Base-by-base conservation (phyloP, 1,140 invertebrate genomes). In the Drepana arcuata region DNA sequence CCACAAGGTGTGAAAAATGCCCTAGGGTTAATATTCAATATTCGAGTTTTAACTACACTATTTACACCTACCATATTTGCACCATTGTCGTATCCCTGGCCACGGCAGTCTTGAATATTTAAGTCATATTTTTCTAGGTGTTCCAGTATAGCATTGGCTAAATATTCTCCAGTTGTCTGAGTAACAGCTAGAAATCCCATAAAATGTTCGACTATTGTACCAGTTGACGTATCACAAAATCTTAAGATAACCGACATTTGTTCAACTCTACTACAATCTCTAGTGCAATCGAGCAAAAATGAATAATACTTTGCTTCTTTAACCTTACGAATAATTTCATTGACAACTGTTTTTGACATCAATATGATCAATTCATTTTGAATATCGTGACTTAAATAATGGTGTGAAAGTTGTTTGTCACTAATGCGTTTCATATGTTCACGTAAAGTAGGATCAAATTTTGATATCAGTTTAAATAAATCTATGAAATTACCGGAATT, bases 361-460 rank as follows among this genome's bases (percentile, higher is more conserved):
- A 56, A 45, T 55, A 16, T 34, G 27, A 54, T 58, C 30, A 54
- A 50, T 54, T 58, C 41, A 58, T 41, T 60, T 60, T 60, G 49
- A 35, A 56, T 54, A 39, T 54, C 37, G 33, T 50, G 46, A 28
- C 49, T 47, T 40, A 58, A 34, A 38, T 57, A 54, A 50, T 57
- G 46, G 25, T 55, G 41, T 15, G 40, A 1, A 54, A 54, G 42
- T 48, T 50, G 42, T 46, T 57, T 61, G 11, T 53, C 45, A 48
- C 9, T 52, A 48, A 60, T 56, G 12, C 34, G 52, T 48, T 45
- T 44, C 34, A 55, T 48, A 35, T 59, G 51, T 38, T 55, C 41
- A 11, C 41, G 34, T 38, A 37, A 24, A 23, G 25, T 38, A 15
- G 24, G 28, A 40, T 40, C 41, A 41, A 23, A 41, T 28, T 38